Base-by-base conservation (phyloP, 1,140 invertebrate genomes). In the Drosophila asahinai region DNA sequence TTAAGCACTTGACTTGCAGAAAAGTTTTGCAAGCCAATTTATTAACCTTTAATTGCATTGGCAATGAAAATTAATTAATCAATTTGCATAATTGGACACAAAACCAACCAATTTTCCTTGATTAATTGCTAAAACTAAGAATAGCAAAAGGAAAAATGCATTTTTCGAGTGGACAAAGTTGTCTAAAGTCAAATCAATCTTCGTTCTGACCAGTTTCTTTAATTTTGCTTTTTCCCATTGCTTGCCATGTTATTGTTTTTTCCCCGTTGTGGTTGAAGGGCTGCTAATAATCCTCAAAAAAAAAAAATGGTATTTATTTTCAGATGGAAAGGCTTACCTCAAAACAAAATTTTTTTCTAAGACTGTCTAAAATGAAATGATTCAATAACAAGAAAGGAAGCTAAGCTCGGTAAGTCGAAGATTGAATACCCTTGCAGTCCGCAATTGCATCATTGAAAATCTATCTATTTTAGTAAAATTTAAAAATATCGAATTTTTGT, bases 11-110 rank as follows among this genome's bases (percentile, higher is more conserved):
- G 42, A 48, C 42, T 65, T 49, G 30, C 15, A 30, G 30, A 43
- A 54, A 68, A 81, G 67, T 60, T 77, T 77, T 40, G 38, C 15
- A 38, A 71, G 65, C 76, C 60, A 74, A 86, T 86, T 86, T 67
- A 87, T 86, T 83, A 83, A 83, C 66, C 82, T 68, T 70, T 80
- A 86, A 87, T 87, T 86, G 83, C 83, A 67, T 87, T 83, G 80
- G 64, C 83, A 77, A 59, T 80, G 70, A 60, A 76, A 68, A 57
- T 52, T 73, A 77, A 87, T 86, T 86, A 86, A 87, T 86, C 84
- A 86, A 73, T 64, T 70, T 43, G 47, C 33, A 38, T 70, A 61
- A 38, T 52, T 67, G 64, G 47, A 65, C 63, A 82, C 61, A 61
- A n/a, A 59, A 52, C 61, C 67, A 52, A 71, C 48, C 58, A 63